phyloP scores from a whole-genome alignment of 2,113 vertebrate genomes.

The Corythaixoides concolor region DNA sequence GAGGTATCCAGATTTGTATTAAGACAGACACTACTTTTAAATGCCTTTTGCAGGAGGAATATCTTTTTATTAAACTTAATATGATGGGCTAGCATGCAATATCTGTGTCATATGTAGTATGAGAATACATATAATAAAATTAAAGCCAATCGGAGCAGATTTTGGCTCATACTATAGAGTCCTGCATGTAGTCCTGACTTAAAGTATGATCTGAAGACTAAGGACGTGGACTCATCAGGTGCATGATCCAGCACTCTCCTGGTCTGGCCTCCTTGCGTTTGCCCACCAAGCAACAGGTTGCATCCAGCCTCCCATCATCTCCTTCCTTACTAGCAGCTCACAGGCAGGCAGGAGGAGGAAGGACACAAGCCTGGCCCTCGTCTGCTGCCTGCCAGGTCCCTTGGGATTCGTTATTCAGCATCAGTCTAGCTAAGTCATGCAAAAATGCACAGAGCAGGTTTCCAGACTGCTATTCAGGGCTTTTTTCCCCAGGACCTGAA shows the following conservation, averaged over 20 bases:
- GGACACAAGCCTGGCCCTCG: neutral
- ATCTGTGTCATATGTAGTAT: neutral
- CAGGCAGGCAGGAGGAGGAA: neutral
- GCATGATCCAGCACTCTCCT: neutral
- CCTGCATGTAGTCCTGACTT: neutral
- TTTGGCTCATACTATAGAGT: neutral
- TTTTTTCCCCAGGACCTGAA: neutral
- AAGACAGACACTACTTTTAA: neutral
- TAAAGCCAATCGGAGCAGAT: neutral
- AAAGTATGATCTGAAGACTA: neutral
- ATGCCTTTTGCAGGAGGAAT: neutral
- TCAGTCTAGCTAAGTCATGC: neutral
- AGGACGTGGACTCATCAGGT: neutral
- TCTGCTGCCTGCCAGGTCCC: neutral
- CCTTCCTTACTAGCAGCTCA: neutral
- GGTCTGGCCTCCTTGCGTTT: neutral
- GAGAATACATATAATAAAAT: neutral
- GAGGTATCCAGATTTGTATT: neutral
- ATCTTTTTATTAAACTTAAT: neutral
- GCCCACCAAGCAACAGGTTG: neutral
- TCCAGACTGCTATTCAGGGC: neutral
- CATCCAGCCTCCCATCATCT: neutral
- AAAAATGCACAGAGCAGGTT: neutral
- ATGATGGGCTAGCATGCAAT: neutral
- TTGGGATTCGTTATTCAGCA: neutral